Base-by-base conservation (phyloP, 2,888 invertebrate genomes). In the Hypena proboscidalis region DNA sequence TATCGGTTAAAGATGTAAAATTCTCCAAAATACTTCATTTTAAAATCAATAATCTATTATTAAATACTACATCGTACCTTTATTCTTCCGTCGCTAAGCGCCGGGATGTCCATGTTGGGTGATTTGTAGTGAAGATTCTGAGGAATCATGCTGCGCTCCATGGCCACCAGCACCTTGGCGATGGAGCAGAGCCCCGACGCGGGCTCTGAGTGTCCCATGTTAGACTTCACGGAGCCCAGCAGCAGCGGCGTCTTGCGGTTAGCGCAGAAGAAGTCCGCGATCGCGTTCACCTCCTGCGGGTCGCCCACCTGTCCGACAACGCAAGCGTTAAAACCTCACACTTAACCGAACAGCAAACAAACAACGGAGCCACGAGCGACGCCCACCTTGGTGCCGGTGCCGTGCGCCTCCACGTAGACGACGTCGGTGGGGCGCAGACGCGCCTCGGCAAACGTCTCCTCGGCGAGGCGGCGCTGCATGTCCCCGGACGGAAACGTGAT, bases 151-250 rank as follows among this genome's bases (percentile, higher is more conserved):
- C 97, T 97, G 38, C 93, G 85, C 87, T 99, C 98, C 97, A 99
- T 98, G 8, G 98, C 96, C 46, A 99, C 94, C 11, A 99, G 82
- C 37, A 81, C 93, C 85, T 99, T 99, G 6, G 97, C 97, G 55
- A 99, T 91, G 1, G 98, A 96, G 74, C 97, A 97, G 13, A 99
- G 91, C 14, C 98, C 98, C 27, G 97, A 97, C 1, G 96, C 96
- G 0, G 98, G 97, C 86, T 99, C 99, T 2, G 98, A 95, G 81
- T 99, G 99, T 1, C 99, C 99, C 98, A 99, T 98, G 88, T 99
- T 99, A 11, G 98, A 98, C 83, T 99, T 99, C 0, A 99, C 97
- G 0, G 99, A 98, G 9, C 99, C 99, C 70, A 99, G 94, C 26
- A 98, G 85, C 29, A 99, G 92, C 3, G 99, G 98, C 17, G 87